These are phyloP conservation scores for Halcyon chelicuti DNA, from an alignment of 2,797 vertebrate species.

Conservation along the genomic window DNA sequence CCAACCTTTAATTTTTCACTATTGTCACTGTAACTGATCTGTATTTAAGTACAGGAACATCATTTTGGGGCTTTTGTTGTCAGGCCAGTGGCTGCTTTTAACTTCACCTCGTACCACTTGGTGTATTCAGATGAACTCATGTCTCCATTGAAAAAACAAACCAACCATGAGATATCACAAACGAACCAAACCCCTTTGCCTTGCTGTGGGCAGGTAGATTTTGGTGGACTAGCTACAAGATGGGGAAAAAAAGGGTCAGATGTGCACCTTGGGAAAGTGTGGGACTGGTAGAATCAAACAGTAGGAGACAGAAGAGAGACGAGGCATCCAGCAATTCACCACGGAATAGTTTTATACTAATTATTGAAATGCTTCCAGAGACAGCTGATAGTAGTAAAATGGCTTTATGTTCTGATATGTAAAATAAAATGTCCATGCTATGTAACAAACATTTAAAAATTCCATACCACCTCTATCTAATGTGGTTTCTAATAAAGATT, in stretches of 20 bases:
- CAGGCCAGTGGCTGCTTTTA: not conserved
- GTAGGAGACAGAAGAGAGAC: not conserved
- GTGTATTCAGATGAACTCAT: not conserved
- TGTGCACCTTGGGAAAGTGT: not conserved
- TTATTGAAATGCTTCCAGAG: constrained; percentile 76
- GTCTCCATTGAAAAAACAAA: not conserved
- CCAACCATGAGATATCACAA: not conserved
- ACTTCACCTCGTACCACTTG: fast-evolving
- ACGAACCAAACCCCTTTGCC: not conserved
- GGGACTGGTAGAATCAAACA: not conserved
- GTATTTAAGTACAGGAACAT: not conserved
- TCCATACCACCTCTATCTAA: constrained; percentile 73
- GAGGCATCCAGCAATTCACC: not conserved
- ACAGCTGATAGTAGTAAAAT: constrained; percentile 77
- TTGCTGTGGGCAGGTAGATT: not conserved
- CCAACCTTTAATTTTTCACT: not conserved
- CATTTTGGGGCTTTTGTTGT: not conserved
- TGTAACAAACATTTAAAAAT: constrained; percentile 75
- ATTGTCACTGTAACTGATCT: not conserved
- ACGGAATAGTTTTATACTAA: not conserved
- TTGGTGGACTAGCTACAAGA: not conserved
- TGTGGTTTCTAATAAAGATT: constrained; percentile 82
- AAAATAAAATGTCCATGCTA: constrained; percentile 82
- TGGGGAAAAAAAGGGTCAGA: not conserved
- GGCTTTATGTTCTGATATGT: constrained; percentile 81